Percentiles rank a stretch among this genome's conserved stretches.
phyloP scores from a whole-genome alignment of 2,113 vertebrate species.

The Sapajus apella region DNA sequence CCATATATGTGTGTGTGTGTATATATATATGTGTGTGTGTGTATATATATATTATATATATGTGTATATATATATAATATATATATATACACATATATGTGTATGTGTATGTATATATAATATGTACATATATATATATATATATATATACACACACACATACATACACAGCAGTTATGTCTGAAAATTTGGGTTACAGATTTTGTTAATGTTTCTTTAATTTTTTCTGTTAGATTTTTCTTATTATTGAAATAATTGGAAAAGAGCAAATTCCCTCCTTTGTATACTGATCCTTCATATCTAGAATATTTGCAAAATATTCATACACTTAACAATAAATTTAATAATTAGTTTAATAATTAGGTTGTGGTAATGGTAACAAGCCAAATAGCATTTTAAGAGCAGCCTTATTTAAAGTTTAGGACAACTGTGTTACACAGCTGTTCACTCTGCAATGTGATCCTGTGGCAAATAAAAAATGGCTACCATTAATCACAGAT shows the following conservation, averaged over 20 bases:
- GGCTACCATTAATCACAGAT: constrained; percentile 27
- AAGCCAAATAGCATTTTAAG: constrained; percentile 43
- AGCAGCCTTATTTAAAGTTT: constrained; percentile 42
- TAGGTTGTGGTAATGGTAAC: constrained; percentile 4
- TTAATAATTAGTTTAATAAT: constrained; percentile 63
- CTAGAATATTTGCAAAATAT: neutral
- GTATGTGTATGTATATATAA: too few relatives aligned
- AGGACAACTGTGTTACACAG: constrained; percentile 17
- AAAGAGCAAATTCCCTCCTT: constrained; percentile 28
- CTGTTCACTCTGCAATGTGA: constrained; percentile 15
- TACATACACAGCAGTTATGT: neutral
- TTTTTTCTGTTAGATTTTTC: constrained; percentile 31
- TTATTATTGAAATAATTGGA: constrained; percentile 29
- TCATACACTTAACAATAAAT: constrained; percentile 21
- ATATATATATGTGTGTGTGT: too few relatives aligned
- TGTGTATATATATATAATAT: too few relatives aligned
- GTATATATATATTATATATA: too few relatives aligned
- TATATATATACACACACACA: too few relatives aligned
- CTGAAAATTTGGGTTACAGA: neutral
- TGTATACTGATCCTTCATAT: constrained; percentile 7
- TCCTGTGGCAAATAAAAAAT: constrained; percentile 44
- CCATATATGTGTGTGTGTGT: neutral
- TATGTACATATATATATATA: too few relatives aligned
- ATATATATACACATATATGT: too few relatives aligned
- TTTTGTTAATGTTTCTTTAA: neutral